A percentile compares a stretch with the other conserved stretches of the same genome.
Evolutionary conservation across 2,888 invertebrate species (phyloP).

Genomic region (Argyresthia goedartella): DNA sequence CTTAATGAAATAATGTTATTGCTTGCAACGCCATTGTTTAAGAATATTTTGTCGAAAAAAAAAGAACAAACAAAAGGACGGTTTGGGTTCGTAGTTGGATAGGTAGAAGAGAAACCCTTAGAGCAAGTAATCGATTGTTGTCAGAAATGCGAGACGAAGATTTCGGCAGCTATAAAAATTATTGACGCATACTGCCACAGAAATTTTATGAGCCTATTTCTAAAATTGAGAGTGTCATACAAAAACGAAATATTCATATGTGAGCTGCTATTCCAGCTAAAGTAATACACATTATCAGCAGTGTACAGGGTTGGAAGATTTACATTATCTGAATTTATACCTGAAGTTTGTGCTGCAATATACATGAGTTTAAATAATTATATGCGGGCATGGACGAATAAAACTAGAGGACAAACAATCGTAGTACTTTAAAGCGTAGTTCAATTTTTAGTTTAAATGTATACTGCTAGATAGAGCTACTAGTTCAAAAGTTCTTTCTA

Average conservation of each 20-base stretch:
- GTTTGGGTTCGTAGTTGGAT: conserved; percentile 12
- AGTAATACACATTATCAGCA: no score
- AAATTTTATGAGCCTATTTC: not conserved
- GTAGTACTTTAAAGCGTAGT: no score
- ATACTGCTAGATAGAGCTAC: no score
- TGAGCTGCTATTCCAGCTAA: not conserved
- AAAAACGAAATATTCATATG: no score
- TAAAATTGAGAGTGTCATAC: not conserved
- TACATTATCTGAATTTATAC: conserved; percentile 7
- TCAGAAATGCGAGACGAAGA: not conserved
- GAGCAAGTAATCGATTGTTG: conserved; percentile 7
- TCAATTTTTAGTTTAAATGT: no score
- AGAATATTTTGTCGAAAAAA: no score
- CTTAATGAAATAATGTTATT: no score
- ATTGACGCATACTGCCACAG: not conserved
- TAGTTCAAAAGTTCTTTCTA: no score
- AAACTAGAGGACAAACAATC: no score
- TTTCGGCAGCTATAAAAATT: not conserved
- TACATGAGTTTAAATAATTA: not conserved
- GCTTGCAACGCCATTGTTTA: no score
- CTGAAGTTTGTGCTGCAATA: conserved; percentile 1
- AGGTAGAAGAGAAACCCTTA: conserved; percentile 9
- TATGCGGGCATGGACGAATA: no score
- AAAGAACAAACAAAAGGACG: no score
- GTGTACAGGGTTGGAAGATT: conserved; percentile 9